These are phyloP conservation scores for Smittia aterrima DNA, from an alignment of 2,888 invertebrate genomes.

Conservation along the genomic window DNA sequence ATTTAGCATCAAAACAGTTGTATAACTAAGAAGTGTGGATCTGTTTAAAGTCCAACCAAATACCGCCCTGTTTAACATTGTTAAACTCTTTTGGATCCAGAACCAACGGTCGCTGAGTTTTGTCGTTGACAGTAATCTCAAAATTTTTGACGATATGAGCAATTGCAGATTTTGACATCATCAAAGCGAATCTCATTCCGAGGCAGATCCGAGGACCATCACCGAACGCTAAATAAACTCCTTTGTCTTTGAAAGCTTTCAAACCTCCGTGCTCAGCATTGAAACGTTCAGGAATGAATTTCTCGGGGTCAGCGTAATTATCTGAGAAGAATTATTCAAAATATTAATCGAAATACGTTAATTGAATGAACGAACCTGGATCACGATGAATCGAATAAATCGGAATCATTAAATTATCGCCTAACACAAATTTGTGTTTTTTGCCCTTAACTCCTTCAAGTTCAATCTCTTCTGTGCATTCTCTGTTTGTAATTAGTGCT, in stretches of 20 bases:
- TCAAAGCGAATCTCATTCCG: too few relatives aligned
- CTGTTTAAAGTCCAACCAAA: constrained; percentile 47
- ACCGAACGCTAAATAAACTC: too few relatives aligned
- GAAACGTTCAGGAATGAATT: too few relatives aligned
- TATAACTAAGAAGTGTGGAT: too few relatives aligned
- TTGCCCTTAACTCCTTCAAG: constrained; percentile 20
- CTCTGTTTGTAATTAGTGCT: neutral
- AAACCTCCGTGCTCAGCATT: too few relatives aligned
- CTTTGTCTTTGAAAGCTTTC: too few relatives aligned
- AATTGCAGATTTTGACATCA: constrained; percentile 50
- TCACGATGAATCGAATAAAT: constrained; percentile 51
- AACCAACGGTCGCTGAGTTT: constrained; percentile 44
- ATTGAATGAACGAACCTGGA: too few relatives aligned
- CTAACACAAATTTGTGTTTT: constrained; percentile 44
- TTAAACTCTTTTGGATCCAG: constrained; percentile 45
- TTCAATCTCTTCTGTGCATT: constrained; percentile 12
- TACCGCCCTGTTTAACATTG: constrained; percentile 46
- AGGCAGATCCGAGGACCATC: too few relatives aligned
- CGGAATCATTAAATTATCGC: constrained; percentile 2
- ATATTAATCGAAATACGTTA: too few relatives aligned
- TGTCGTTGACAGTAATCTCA: constrained; percentile 2
- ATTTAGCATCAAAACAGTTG: too few relatives aligned
- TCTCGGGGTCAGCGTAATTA: too few relatives aligned
- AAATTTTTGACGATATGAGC: constrained; percentile 50
- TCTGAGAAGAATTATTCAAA: too few relatives aligned